These are phyloP conservation scores for Schizotus pectinicornis DNA, from an alignment of 2,888 invertebrate species.

Conservation along the genomic window DNA sequence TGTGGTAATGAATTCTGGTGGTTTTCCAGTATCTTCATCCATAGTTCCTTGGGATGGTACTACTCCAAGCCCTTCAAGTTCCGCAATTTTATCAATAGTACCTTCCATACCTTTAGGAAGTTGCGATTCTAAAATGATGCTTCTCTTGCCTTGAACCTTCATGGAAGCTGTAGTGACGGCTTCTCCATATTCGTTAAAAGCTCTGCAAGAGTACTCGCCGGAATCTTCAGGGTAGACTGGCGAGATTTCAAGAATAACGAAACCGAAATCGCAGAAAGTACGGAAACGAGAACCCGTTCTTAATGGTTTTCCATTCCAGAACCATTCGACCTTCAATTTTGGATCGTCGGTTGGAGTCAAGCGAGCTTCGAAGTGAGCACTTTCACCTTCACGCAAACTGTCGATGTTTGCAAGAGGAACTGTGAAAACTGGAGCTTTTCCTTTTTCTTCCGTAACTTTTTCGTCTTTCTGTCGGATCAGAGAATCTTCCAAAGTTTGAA, in stretches of 20 bases:
- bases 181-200: constrained; percentile 87
- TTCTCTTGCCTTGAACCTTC: constrained; percentile 90
- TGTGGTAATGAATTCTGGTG: constrained; percentile 89
- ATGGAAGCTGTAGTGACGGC: constrained; percentile 88
- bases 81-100: constrained; percentile 91
- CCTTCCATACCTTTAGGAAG: constrained; percentile 92
- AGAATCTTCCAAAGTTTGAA: constrained; percentile 90
- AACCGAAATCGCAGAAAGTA: constrained; percentile 97
- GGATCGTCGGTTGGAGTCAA: constrained; percentile 91
- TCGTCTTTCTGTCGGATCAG: constrained; percentile 79
- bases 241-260: constrained; percentile 95
- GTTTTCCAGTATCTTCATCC: constrained; percentile 84
- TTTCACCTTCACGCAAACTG: constrained; percentile 88
- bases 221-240: constrained; percentile 97
- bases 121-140: constrained; percentile 90
- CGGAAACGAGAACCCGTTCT: constrained; percentile 91
- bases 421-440: constrained; percentile 89
- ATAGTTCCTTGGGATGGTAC: constrained; percentile 70
- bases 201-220: constrained; percentile 89
- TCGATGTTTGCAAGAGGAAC: constrained; percentile 88
- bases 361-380: constrained; percentile 88
- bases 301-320: constrained; percentile 89
- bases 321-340: constrained; percentile 91
- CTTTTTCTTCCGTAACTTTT: constrained; percentile 74
- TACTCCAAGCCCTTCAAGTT: constrained; percentile 84